phyloP scores from a whole-genome alignment of 2,797 vertebrate genomes.

The Salmo trutta region DNA sequence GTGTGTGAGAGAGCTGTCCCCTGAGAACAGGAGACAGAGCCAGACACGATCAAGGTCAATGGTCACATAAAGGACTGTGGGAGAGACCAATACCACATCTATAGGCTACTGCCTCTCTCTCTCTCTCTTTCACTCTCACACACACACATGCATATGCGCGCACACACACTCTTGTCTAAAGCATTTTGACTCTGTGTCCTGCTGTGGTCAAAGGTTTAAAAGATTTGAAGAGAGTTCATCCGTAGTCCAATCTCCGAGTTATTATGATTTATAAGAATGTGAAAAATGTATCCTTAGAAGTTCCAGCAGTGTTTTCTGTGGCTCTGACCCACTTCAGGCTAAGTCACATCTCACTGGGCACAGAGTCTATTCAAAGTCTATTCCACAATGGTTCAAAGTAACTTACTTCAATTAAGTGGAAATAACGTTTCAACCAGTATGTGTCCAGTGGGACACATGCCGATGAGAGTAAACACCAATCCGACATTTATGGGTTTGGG shows the following conservation, averaged over 20 bases:
- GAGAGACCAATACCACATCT: conserved; percentile 5
- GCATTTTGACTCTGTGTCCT: neutral
- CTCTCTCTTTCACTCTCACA: neutral
- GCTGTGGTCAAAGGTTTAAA: neutral
- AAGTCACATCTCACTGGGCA: conserved; percentile 23
- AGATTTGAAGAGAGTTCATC: neutral
- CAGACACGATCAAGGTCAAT: neutral
- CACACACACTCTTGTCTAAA: neutral
- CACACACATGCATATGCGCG: neutral
- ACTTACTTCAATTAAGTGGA: too few relatives aligned
- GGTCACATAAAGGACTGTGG: neutral
- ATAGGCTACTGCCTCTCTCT: conserved; percentile 13
- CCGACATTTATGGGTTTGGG: conserved; percentile 63
- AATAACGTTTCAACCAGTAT: too few relatives aligned
- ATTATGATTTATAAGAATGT: conserved; percentile 50
- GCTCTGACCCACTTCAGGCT: conserved; percentile 44
- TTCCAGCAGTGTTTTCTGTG: conserved; percentile 34
- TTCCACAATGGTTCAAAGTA: too few relatives aligned
- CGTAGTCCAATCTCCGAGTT: conserved; percentile 4
- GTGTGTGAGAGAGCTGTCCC: neutral
- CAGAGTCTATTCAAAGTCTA: too few relatives aligned
- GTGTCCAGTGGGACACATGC: neutral
- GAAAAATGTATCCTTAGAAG: conserved; percentile 36
- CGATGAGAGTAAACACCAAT: conserved; percentile 37
- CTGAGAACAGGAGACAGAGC: neutral